These are phyloP conservation scores for Falcaria lacertinaria DNA, from an alignment of 2,888 invertebrate genomes.

Conservation along the genomic window DNA sequence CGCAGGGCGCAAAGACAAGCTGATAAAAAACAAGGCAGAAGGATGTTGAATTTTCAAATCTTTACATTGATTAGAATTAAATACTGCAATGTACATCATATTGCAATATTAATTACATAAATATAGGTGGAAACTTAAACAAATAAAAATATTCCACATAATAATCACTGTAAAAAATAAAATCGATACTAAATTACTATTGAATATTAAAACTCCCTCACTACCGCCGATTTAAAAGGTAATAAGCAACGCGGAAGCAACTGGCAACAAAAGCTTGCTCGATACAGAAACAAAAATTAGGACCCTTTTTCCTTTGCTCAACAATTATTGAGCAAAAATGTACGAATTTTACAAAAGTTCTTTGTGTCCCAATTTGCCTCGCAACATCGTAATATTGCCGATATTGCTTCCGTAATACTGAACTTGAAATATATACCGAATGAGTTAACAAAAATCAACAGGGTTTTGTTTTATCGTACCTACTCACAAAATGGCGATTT, in stretches of 20 bases:
- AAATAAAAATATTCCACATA: too few relatives aligned
- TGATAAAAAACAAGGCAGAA: too few relatives aligned
- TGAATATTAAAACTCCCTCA: neutral
- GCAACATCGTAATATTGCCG: neutral
- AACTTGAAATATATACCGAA: neutral
- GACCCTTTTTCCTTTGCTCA: neutral
- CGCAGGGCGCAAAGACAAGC: too few relatives aligned
- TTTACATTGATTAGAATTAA: too few relatives aligned
- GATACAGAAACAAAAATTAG: slow-evolving; percentile 14
- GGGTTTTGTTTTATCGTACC: neutral
- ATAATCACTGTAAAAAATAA: too few relatives aligned
- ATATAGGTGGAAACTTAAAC: too few relatives aligned
- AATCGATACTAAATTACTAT: neutral
- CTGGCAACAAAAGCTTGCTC: slow-evolving; percentile 10
- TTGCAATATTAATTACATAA: too few relatives aligned
- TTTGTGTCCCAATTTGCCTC: neutral
- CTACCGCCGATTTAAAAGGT: slow-evolving; percentile 1
- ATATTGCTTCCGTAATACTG: neutral
- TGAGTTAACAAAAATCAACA: neutral
- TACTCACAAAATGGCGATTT: neutral
- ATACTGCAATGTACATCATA: too few relatives aligned
- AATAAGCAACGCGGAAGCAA: slow-evolving; percentile 18
- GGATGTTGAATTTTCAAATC: too few relatives aligned
- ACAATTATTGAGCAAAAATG: neutral
- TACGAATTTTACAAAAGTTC: neutral